Base-by-base conservation (phyloP, 2,888 invertebrate genomes). In the Nebria brevicollis region DNA sequence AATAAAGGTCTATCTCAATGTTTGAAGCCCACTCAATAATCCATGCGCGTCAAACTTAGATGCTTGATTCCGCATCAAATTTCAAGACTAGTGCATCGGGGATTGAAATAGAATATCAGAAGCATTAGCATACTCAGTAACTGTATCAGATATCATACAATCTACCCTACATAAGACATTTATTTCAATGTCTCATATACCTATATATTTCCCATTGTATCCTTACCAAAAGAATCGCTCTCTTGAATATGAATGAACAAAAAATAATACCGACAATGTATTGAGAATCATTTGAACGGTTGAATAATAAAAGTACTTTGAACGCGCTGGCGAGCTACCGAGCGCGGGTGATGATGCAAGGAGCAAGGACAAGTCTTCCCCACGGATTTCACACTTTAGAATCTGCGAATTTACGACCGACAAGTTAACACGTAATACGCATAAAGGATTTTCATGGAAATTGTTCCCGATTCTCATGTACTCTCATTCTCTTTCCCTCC, bases 361-460 rank as follows among this genome's bases (percentile, higher is more conserved):
- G 7, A 34, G 34, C 26, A 72, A n/a, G 41, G 34, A 34, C 72
- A 34, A 25, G n/a, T n/a, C 20, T 43, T 42, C 66, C 68, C 75
- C 15, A n/a, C 70, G 78, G 72, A 72, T 72, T 72, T 72, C 42
- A 20, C 66, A 74, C 74, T 80, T 80, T 75, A 75, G 72, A 80
- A 80, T 80, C 80, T 34, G 75, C 72, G 80, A 80, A 80, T 80
- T 80, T 80, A 80, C 80, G 80, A 75, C 75, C 80, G 80, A 80
- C 80, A 80, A 80, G 75, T 80, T 80, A 80, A 80, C 80, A 80
- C 80, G 80, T 80, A 80, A 75, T 80, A 80, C 80, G 75, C 80
- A 64, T 70, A 75, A 75, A 75, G 80, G 80, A 80, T 80, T 80
- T 80, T 72, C 80, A 80, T 80, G 80, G 75, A 80, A 80, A 80